Conservation (phyloP, 2,888 invertebrate species). For the Drosophila mimica region DNA sequence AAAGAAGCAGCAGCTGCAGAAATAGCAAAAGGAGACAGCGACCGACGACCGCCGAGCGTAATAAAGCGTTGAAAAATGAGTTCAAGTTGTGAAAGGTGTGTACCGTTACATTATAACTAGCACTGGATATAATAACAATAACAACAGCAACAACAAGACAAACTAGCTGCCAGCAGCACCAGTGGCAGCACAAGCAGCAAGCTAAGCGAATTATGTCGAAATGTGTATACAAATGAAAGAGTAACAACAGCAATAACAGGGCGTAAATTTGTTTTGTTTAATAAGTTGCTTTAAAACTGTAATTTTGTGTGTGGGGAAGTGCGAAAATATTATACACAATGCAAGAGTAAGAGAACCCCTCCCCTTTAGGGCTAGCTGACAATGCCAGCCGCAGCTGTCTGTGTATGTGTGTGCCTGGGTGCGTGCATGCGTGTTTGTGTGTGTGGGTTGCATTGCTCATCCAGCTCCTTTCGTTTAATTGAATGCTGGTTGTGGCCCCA, state of each 20-base stretch:
- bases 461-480: conserved; percentile 41
- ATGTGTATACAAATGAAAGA: conserved; percentile 60
- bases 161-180: not conserved
- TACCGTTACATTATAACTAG: conserved; percentile 72
- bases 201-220: conserved; percentile 59
- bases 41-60: conserved; percentile 54
- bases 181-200: conserved; percentile 27
- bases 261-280: conserved; percentile 57
- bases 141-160: conserved; percentile 31
- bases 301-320: conserved; percentile 40
- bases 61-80: conserved; percentile 79
- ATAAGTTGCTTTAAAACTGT: conserved; percentile 54
- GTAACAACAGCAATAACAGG: conserved; percentile 48
- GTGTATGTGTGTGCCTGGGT: conserved; percentile 29
- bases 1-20: conserved; percentile 67
- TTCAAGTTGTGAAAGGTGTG: conserved; percentile 84
- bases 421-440: conserved; percentile 30
- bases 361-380: conserved; percentile 57
- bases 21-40: conserved; percentile 78
- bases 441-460: conserved; percentile 43
- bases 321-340: conserved; percentile 62
- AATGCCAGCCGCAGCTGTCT: conserved; percentile 40
- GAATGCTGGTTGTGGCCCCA: conserved; percentile 39
- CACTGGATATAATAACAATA: conserved; percentile 44
- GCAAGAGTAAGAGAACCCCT: conserved; percentile 50